Conservation (phyloP, 2,888 invertebrate species). For the Pollenia griseotomentosa region DNA sequence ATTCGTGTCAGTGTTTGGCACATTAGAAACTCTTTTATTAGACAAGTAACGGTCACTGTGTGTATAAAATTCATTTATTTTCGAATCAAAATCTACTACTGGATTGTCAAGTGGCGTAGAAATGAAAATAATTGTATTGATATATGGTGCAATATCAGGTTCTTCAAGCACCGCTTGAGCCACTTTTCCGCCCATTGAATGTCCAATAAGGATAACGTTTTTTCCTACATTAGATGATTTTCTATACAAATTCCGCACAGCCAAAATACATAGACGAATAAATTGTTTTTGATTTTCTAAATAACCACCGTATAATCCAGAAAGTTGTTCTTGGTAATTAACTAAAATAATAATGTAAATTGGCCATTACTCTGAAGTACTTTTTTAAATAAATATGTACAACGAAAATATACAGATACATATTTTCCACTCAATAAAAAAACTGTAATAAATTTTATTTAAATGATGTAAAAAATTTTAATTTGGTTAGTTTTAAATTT, state of each 20-base stretch:
- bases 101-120: slow-evolving; percentile 93
- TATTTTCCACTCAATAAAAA: too few relatives aligned
- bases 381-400: too few relatives aligned
- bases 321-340: slow-evolving; percentile 95
- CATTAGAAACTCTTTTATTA: slow-evolving; percentile 76
- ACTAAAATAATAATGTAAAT: slow-evolving; percentile 84
- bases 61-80: slow-evolving; percentile 86
- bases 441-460: too few relatives aligned
- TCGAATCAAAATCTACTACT: slow-evolving; percentile 89
- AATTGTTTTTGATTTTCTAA: slow-evolving; percentile 89
- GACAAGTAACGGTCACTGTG: slow-evolving; percentile 85
- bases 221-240: slow-evolving; percentile 84
- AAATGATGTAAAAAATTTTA: too few relatives aligned
- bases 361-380: background rate
- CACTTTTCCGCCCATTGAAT: slow-evolving; percentile 97
- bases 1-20: slow-evolving; percentile 80
- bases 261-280: slow-evolving; percentile 85
- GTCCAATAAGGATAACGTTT: slow-evolving; percentile 93
- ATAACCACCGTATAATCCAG: slow-evolving; percentile 93
- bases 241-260: slow-evolving; percentile 90
- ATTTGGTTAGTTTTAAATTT: too few relatives aligned
- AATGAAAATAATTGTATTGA: slow-evolving; percentile 91
- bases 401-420: too few relatives aligned
- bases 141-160: slow-evolving; percentile 86
- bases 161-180: slow-evolving; percentile 90